Evolutionary conservation across 1,140 invertebrate species (phyloP).

Genomic region (Drosophila bocki): DNA sequence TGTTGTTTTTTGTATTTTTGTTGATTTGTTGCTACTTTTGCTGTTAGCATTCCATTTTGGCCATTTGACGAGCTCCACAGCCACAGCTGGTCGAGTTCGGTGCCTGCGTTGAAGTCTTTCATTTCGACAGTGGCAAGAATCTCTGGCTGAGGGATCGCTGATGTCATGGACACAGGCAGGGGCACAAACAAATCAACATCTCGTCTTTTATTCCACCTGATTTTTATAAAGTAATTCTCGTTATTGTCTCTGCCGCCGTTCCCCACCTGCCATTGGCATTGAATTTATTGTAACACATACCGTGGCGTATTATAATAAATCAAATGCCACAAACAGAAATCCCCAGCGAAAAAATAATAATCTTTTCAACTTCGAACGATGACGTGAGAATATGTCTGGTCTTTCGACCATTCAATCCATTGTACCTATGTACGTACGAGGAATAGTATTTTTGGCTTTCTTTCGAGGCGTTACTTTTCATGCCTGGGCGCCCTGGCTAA

Average conservation of each 20-base stretch:
- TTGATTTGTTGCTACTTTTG: neutral
- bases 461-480: slow-evolving; percentile 49
- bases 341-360: slow-evolving; percentile 32
- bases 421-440: slow-evolving; percentile 13
- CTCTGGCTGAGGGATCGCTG: slow-evolving; percentile 31
- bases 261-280: slow-evolving; percentile 66
- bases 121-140: slow-evolving; percentile 46
- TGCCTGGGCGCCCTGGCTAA: slow-evolving; percentile 60
- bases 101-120: slow-evolving; percentile 77
- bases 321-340: slow-evolving; percentile 46
- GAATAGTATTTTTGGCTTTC: slow-evolving; percentile 39
- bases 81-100: slow-evolving; percentile 54
- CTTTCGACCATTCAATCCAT: slow-evolving; percentile 9
- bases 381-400: slow-evolving; percentile 59
- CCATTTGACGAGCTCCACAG: slow-evolving; percentile 41
- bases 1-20: slow-evolving; percentile 3
- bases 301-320: slow-evolving; percentile 68
- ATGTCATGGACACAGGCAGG: slow-evolving; percentile 60
- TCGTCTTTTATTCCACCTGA: slow-evolving; percentile 40
- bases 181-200: slow-evolving; percentile 30
- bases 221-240: slow-evolving; percentile 48
- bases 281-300: slow-evolving; percentile 77
- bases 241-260: slow-evolving; percentile 18
- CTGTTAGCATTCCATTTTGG: slow-evolving; percentile 36
- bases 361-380: slow-evolving; percentile 58